A percentile compares a stretch with the other conserved stretches of the same genome.
These are phyloP conservation scores for Rhinoraja longicauda DNA, from an alignment of 2,797 vertebrate genomes.

Conservation along the genomic window DNA sequence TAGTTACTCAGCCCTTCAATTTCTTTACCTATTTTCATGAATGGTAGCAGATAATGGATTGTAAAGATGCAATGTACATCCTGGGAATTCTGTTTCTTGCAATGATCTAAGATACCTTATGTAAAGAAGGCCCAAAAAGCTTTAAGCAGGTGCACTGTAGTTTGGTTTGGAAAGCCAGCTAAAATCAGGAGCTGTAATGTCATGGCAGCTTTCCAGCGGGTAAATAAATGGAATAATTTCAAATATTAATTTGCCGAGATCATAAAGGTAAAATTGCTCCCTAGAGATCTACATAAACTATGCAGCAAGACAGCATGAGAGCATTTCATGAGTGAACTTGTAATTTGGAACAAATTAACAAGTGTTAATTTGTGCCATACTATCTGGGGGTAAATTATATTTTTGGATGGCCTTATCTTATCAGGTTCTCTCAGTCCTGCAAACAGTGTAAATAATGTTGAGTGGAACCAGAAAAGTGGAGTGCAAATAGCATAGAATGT, in stretches of 20 bases:
- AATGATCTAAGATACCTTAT: neutral
- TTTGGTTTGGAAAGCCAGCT: neutral
- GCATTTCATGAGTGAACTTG: neutral
- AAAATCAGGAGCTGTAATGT: neutral
- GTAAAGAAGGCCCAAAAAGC: neutral
- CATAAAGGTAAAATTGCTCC: neutral
- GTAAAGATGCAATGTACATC: neutral
- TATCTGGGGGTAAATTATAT: neutral
- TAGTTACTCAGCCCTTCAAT: neutral
- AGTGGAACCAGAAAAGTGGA: neutral
- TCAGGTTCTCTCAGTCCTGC: neutral
- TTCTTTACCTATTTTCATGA: no score
- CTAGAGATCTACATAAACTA: neutral
- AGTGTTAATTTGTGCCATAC: neutral
- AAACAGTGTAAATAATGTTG: neutral
- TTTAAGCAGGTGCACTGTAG: neutral
- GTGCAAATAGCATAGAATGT: neutral
- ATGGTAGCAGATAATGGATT: neutral
- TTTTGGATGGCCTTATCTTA: neutral
- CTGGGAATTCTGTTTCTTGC: neutral
- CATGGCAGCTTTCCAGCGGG: neutral
- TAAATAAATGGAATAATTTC: neutral
- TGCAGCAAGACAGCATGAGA: neutral
- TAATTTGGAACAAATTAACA: neutral
- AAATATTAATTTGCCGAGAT: neutral